phyloP scores from a whole-genome alignment of 2,797 vertebrate species.

The Triplophysa bombifrons region DNA sequence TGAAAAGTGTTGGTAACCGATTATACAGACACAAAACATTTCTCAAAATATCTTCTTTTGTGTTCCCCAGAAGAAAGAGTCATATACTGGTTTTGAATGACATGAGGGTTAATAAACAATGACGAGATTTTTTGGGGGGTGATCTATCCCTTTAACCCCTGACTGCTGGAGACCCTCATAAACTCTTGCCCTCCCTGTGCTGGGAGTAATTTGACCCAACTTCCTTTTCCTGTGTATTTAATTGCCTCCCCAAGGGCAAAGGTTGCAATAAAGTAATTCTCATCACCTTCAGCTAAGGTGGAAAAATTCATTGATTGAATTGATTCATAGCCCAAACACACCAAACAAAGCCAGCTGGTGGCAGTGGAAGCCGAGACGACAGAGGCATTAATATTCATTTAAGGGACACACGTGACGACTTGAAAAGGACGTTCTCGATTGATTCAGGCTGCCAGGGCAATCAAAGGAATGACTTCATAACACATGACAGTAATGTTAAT shows the following conservation, averaged over 20 bases:
- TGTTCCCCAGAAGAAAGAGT: no score
- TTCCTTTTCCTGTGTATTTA: constrained; percentile 71
- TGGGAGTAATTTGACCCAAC: constrained; percentile 62
- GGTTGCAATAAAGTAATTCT: constrained; percentile 49
- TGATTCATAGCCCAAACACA: constrained; percentile 38
- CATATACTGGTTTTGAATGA: no score
- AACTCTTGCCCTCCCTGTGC: constrained; percentile 37
- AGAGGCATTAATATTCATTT: constrained; percentile 34
- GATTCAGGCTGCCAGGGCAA: constrained; percentile 1
- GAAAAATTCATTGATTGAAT: constrained; percentile 26
- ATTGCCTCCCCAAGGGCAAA: constrained; percentile 58
- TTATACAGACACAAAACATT: no score
- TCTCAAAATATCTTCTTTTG: no score
- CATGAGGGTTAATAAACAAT: no score
- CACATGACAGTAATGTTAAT: constrained; percentile 31
- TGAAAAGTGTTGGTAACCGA: no score
- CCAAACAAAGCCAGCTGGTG: constrained; percentile 12
- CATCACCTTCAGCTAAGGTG: constrained; percentile 47
- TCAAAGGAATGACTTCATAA: constrained; percentile 17
- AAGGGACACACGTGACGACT: not conserved
- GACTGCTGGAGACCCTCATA: constrained; percentile 35
- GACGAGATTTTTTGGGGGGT: no score
- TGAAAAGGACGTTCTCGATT: constrained; percentile 22
- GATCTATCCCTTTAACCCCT: not conserved
- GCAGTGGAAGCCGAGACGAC: not conserved